phyloP scores from a whole-genome alignment of 2,797 vertebrate species.

The Clamator glandarius region DNA sequence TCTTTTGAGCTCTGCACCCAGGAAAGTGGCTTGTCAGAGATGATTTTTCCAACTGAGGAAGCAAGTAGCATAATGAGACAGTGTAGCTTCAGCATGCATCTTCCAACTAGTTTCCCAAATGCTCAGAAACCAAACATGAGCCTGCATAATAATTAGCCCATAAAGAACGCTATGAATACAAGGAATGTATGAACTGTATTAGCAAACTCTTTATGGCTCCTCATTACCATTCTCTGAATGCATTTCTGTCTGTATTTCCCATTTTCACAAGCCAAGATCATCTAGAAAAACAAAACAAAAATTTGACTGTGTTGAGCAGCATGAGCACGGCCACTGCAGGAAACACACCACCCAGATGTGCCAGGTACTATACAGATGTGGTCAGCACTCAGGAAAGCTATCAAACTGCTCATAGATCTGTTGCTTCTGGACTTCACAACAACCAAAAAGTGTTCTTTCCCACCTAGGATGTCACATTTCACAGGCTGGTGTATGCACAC shows the following conservation, averaged over 20 bases:
- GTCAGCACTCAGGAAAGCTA: neutral
- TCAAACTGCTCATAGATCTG: neutral
- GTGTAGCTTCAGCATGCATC: slow-evolving; percentile 73
- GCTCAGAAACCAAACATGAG: slow-evolving; percentile 53
- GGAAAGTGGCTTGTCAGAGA: slow-evolving; percentile 86
- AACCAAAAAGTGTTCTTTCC: neutral
- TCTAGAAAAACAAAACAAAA: neutral
- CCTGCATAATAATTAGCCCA: slow-evolving; percentile 61
- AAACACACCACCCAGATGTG: neutral
- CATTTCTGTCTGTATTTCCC: slow-evolving; percentile 1
- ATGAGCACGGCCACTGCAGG: fast-evolving
- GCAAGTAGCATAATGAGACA: slow-evolving; percentile 77
- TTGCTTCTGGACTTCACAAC: neutral
- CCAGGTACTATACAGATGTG: neutral
- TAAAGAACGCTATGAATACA: neutral
- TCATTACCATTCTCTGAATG: slow-evolving; percentile 9
- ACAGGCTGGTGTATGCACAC: neutral
- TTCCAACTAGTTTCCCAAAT: slow-evolving; percentile 63
- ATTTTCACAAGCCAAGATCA: neutral
- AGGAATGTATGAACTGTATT: neutral
- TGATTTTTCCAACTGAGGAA: slow-evolving; percentile 82
- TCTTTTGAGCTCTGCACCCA: slow-evolving; percentile 72
- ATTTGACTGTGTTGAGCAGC: neutral
- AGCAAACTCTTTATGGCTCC: slow-evolving; percentile 4
- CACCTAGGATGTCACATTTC: neutral